These are phyloP conservation scores for Columba livia DNA, from an alignment of 2,113 vertebrate genomes.

Conservation along the genomic window DNA sequence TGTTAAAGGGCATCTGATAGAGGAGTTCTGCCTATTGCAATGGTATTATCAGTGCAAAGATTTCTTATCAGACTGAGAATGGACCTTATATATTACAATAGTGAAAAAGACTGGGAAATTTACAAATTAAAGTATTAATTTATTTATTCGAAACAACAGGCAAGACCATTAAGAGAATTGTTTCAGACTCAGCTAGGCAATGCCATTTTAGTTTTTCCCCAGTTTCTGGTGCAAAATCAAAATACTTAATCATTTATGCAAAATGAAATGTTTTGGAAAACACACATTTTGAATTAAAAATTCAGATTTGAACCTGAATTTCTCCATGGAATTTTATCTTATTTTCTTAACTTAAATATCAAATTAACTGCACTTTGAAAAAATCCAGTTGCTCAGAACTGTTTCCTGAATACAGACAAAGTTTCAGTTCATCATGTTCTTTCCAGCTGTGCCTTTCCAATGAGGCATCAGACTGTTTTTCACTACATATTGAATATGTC, in stretches of 20 bases:
- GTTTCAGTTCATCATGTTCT: neutral
- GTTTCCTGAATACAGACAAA: neutral
- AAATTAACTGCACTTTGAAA: neutral
- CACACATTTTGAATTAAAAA: neutral
- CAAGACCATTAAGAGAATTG: neutral
- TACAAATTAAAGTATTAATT: neutral
- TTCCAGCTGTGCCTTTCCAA: neutral
- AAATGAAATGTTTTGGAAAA: neutral
- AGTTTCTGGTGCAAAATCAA: neutral
- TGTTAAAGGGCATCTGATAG: neutral
- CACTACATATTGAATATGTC: neutral
- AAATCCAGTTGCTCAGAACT: neutral
- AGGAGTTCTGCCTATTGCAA: neutral
- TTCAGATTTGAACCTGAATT: neutral
- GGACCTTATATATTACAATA: neutral
- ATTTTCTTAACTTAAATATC: neutral
- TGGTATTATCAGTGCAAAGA: neutral
- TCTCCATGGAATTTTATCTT: neutral
- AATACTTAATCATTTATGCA: neutral
- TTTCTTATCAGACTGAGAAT: neutral
- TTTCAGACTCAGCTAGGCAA: neutral
- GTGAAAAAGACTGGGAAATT: neutral
- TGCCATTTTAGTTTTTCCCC: neutral
- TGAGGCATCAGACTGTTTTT: neutral
- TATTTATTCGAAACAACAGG: neutral